Evolutionary conservation across 2,797 vertebrate genomes (phyloP).

Genomic region (Arctocebus calabarensis): DNA sequence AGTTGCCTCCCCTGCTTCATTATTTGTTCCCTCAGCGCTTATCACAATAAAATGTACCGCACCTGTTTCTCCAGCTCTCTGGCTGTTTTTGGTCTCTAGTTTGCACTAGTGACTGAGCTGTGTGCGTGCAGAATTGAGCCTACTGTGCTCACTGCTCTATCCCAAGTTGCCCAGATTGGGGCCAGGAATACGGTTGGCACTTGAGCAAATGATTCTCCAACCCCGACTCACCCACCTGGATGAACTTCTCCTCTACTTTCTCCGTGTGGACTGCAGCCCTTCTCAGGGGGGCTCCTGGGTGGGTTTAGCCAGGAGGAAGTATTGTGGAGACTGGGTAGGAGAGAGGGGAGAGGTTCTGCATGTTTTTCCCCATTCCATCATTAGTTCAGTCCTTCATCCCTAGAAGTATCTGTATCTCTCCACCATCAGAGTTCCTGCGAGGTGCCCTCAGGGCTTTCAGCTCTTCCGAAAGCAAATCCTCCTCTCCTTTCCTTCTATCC

Average conservation of each 20-base stretch:
- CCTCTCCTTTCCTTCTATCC: neutral
- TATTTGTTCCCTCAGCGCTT: neutral
- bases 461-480: neutral
- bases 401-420: neutral
- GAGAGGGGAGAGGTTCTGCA: neutral
- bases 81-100: neutral
- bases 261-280: neutral
- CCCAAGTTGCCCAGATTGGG: neutral
- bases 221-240: neutral
- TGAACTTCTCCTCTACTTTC: neutral
- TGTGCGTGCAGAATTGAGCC: fast-evolving
- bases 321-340: neutral
- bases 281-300: neutral
- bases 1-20: neutral
- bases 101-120: neutral
- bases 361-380: neutral
- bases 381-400: neutral
- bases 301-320: neutral
- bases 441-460: neutral
- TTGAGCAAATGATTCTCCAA: neutral
- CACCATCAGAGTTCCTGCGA: too few relatives aligned
- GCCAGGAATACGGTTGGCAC: neutral
- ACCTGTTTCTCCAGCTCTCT: neutral
- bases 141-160: neutral
- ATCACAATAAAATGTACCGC: fast-evolving